Evolutionary conservation across 2,888 invertebrate species (phyloP).

Genomic region (Lycaena phlaeas): DNA sequence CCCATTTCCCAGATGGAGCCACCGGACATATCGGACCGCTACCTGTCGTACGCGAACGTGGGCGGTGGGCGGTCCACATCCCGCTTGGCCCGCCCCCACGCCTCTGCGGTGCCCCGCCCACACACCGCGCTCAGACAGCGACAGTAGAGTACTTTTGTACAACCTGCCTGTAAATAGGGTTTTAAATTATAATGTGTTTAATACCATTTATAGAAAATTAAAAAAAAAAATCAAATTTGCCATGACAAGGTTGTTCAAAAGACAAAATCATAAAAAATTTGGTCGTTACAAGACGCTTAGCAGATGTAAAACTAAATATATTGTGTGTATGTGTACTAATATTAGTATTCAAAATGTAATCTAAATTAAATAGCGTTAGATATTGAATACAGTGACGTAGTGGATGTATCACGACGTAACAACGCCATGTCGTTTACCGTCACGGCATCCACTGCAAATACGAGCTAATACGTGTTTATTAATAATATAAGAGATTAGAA

Average conservation of each 20-base stretch:
- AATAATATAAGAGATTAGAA: too few relatives aligned
- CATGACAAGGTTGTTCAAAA: background rate
- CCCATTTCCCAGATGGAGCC: conserved; percentile 39
- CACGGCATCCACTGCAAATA: too few relatives aligned
- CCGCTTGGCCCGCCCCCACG: conserved; percentile 37
- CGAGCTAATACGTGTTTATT: too few relatives aligned
- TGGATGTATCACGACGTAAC: too few relatives aligned
- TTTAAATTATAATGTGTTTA: background rate
- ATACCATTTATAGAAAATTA: too few relatives aligned
- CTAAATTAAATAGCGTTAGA: too few relatives aligned
- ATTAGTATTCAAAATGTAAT: too few relatives aligned
- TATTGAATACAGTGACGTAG: too few relatives aligned
- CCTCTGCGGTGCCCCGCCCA: conserved; percentile 59
- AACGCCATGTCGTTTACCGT: too few relatives aligned
- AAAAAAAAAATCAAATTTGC: background rate
- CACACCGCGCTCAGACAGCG: conserved; percentile 58
- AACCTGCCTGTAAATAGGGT: too few relatives aligned
- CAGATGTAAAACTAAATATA: too few relatives aligned
- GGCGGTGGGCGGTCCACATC: conserved; percentile 29
- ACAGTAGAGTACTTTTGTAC: conserved; percentile 23
- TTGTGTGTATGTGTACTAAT: conserved; percentile 12
- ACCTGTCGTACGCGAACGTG: conserved; percentile 40
- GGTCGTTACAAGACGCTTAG: too few relatives aligned
- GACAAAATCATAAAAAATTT: background rate
- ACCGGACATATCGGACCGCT: conserved; percentile 50